Conservation (phyloP, 2,113 vertebrate species). For the Passerina amoena region DNA sequence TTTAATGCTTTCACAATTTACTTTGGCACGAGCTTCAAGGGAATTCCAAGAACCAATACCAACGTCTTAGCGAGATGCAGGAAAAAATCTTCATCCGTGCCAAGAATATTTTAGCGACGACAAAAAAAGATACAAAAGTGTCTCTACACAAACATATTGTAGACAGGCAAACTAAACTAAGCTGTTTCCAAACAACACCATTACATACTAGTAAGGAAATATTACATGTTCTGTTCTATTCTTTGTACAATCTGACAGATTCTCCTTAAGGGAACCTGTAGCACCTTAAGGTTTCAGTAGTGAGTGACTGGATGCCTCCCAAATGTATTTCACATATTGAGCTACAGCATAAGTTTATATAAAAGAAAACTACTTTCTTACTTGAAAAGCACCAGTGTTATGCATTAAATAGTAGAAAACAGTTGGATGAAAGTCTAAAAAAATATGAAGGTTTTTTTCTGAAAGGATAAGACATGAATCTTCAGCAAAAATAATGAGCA, state of each 20-base stretch:
- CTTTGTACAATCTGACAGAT: background rate
- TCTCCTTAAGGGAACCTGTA: background rate
- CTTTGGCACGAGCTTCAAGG: background rate
- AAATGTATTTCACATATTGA: background rate
- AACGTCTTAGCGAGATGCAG: background rate
- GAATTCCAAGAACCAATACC: background rate
- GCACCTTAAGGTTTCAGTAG: background rate
- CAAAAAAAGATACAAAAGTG: background rate
- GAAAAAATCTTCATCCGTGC: background rate
- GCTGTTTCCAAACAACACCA: background rate
- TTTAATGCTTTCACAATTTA: background rate
- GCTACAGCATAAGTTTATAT: background rate
- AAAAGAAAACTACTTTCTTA: background rate
- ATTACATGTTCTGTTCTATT: background rate
- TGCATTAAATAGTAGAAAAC: background rate
- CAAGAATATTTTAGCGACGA: background rate
- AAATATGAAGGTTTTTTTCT: background rate
- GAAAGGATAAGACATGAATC: background rate
- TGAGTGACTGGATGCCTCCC: background rate
- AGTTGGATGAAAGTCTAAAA: background rate
- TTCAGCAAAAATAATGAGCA: background rate
- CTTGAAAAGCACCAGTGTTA: background rate
- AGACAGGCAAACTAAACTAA: background rate
- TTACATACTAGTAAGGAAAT: background rate
- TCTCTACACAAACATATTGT: background rate